Base-by-base conservation (phyloP, 1,140 invertebrate genomes). In the Drosophila trapezifrons region DNA sequence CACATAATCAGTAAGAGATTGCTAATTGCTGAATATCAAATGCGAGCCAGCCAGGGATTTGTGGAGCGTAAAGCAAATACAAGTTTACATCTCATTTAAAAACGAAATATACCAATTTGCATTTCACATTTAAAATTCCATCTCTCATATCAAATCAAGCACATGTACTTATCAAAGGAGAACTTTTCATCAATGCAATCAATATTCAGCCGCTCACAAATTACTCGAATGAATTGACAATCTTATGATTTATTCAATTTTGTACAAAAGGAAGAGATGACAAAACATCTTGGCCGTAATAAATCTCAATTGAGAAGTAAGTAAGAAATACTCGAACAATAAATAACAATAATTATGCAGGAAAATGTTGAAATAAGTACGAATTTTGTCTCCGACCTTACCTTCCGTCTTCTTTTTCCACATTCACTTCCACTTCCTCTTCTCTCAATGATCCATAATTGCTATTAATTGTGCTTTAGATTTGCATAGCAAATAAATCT, bases 271-370 rank as follows among this genome's bases (percentile, higher is more conserved):
- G 15, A 20, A 20, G 12, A 17, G 27, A 57, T 71, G 65, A 71
- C 65, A 71, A 47, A 49, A 49, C 69, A 49, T 71, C 51, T 71
- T 71, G 25, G 27, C 32, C 18, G 66, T 22, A 42, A 72, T 72
- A 72, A 72, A 72, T 72, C 69, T 72, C 69, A 71, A 71, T 70
- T 46, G 43, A 27, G 66, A 58, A 71, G 69, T 72, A 72, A 72
- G 52, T 71, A 71, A 58, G 52, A 58, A 49, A 49, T 58, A 71
- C 66, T 71, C 10, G 18, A 27, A 46, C 69, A 72, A 72, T 72
- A 72, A 72, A 72, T 71, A 71, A 72, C 69, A 71, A 57, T 71
- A 72, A 72, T 72, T 72, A 72, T 72, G 69, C 69, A 72, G 17
- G 69, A 38, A 71, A 71, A 71, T 70, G 65, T 40, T 40, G n/a